Evolutionary conservation across 2,797 vertebrate genomes (phyloP), one percentile per base, ranked within the genome.

Genomic region (Enteromius trimaculatus): DNA sequence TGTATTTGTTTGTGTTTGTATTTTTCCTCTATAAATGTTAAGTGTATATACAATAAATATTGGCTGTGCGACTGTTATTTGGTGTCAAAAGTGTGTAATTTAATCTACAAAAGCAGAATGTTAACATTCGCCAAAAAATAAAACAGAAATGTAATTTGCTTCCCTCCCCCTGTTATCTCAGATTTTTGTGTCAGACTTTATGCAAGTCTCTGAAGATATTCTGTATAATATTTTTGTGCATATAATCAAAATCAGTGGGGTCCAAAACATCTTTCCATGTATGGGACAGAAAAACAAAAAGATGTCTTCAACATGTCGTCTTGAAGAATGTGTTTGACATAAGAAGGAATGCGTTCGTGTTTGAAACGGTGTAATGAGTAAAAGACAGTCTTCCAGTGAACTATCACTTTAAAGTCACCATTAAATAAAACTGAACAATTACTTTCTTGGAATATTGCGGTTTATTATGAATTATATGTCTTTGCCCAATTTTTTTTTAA

Each of bases 11-110:
- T 70, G 65, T 83, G 51, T 70, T 83, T 83, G 75, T 83, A 60
- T 83, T 90, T 93, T 88, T 89, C 86, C 87, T 91, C 88, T 90
- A 93, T 94, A 94, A 93, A 94, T 93, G 86, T 92, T 90, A 88
- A 85, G 84, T 93, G 92, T 92, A 88, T 80, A 90, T 87, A 86
- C 60, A 81, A 87, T 89, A 60, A 85, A 84, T 21, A 74, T 55
- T 79, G 39, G 31, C 31, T 76, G 83, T 68, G 34, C 55, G 51
- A 60, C 49, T 11, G 17, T 79, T 85, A 39, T 83, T 83, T 70
- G 1, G 21, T 58, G 13, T 79, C 37, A 58, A n/a, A 65, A 16
- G 9, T 13, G 29, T 58, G 72, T 81, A 58, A 23, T 55, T 9
- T 51, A 17, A 11, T 71, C 17, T 44, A 44, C 26, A 69, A 42